Percentiles rank a stretch among this genome's conserved stretches.
phyloP scores from a whole-genome alignment of 2,797 vertebrate species.

The Poeciliopsis infans region DNA sequence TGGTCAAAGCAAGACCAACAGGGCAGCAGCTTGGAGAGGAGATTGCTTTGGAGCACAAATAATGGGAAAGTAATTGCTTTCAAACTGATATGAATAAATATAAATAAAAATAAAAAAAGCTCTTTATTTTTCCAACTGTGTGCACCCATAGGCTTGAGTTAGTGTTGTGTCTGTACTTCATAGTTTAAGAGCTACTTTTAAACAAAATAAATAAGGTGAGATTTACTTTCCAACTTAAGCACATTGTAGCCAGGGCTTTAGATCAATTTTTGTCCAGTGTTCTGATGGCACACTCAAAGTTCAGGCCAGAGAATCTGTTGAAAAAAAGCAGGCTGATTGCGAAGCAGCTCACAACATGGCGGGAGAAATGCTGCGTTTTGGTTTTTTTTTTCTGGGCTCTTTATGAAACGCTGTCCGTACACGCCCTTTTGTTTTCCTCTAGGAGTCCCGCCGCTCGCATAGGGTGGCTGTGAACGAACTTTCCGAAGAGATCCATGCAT shows the following conservation, averaged over 20 bases:
- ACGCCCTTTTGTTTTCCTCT: constrained; percentile 1
- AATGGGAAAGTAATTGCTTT: constrained; percentile 9
- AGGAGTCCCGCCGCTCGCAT: neutral
- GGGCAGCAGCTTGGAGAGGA: constrained; percentile 21
- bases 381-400: neutral
- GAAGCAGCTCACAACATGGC: neutral
- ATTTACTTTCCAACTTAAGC: neutral
- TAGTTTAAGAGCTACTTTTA: neutral
- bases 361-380: neutral
- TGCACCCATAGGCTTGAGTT: neutral
- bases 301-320: neutral
- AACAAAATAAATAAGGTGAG: too few species aligned
- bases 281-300: neutral
- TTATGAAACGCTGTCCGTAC: neutral
- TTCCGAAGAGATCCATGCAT: constrained; percentile 56
- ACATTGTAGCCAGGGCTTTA: neutral
- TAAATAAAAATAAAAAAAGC: neutral
- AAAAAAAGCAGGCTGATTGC: neutral
- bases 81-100: constrained; percentile 6
- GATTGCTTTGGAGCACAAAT: constrained; percentile 9
- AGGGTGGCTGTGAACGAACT: constrained; percentile 42
- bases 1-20: constrained; percentile 24
- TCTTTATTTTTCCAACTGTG: neutral
- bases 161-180: neutral
- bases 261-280: neutral